Conservation (phyloP, 1,140 invertebrate genomes). For the Solenopsis invicta region DNA sequence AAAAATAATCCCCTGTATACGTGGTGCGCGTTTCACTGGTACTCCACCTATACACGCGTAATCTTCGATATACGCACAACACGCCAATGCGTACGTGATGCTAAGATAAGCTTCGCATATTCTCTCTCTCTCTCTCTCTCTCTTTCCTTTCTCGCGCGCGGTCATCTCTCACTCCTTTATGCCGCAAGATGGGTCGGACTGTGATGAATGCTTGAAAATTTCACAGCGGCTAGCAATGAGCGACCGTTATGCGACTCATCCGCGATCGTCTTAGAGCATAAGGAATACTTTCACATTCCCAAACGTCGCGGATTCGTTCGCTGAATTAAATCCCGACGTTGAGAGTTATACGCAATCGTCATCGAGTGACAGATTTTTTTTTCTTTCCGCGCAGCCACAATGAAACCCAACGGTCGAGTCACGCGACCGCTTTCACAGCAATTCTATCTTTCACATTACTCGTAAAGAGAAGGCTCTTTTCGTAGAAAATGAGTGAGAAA, state of each 20-base stretch:
- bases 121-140: constrained; percentile 12
- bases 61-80: constrained; percentile 33
- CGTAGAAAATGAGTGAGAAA: not conserved
- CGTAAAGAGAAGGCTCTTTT: not conserved
- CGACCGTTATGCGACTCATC: constrained; percentile 27
- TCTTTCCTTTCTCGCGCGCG: too few relatives aligned
- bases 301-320: constrained; percentile 32
- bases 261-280: constrained; percentile 22
- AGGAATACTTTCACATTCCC: constrained; percentile 61
- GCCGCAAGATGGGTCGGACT: constrained; percentile 35
- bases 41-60: constrained; percentile 44
- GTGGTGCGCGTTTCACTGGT: constrained; percentile 67
- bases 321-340: constrained; percentile 39
- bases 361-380: constrained; percentile 11
- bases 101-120: constrained; percentile 69
- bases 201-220: constrained; percentile 68
- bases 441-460: not conserved
- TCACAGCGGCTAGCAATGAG: constrained; percentile 22
- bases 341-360: constrained; percentile 24
- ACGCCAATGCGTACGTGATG: constrained; percentile 60
- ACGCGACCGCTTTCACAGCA: constrained; percentile 4
- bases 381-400: not conserved
- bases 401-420: not conserved
- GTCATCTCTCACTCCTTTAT: constrained; percentile 23
- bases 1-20: constrained; percentile 72